Conservation (phyloP, 2,888 invertebrate genomes). For the Pristionchus arcanus region DNA sequence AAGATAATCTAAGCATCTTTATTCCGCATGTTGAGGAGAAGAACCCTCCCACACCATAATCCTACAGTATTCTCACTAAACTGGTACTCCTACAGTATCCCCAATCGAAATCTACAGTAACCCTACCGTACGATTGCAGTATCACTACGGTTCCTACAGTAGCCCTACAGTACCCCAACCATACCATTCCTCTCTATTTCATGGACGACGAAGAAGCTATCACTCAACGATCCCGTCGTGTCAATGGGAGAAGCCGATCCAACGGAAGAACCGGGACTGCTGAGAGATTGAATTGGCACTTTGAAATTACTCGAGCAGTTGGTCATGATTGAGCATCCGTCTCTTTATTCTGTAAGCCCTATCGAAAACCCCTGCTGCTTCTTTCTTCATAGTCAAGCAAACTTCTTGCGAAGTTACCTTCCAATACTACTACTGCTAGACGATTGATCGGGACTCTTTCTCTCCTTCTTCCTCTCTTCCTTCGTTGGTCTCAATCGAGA, state of each 20-base stretch:
- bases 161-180: not conserved
- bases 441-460: constrained; percentile 49
- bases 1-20: too few species aligned
- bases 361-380: not conserved
- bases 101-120: too few species aligned
- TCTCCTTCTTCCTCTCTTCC: constrained; percentile 21
- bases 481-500: constrained; percentile 39
- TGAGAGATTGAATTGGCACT: not conserved
- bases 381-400: not conserved
- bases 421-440: constrained; percentile 40
- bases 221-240: constrained; percentile 71
- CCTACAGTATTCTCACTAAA: too few species aligned
- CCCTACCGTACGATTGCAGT: too few species aligned
- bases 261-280: constrained; percentile 61
- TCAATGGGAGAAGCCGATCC: constrained; percentile 62
- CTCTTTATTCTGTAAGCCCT: too few species aligned
- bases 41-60: too few species aligned
- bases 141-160: too few species aligned
- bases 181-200: constrained; percentile 55
- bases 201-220: constrained; percentile 71
- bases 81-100: too few species aligned
- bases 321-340: not conserved
- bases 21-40: too few species aligned
- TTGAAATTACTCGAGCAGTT: not conserved
- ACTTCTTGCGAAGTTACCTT: not conserved